phyloP scores from a whole-genome alignment of 2,113 vertebrate species.

The Lota lota region DNA sequence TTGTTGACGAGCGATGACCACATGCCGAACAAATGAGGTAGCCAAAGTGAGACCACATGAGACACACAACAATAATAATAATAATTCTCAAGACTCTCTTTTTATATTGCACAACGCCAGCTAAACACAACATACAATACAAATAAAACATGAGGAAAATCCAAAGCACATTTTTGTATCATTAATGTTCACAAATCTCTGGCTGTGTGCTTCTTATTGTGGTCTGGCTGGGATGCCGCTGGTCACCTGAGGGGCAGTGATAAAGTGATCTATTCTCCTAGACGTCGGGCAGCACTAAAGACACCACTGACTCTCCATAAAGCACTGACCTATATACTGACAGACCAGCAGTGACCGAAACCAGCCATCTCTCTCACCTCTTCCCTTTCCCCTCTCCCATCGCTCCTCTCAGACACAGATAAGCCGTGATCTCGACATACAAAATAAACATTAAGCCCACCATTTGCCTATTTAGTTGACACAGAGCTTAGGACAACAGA shows the following conservation, averaged over 20 bases:
- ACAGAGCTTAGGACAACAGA: not conserved
- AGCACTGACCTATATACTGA: constrained; percentile 65
- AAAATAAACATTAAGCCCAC: constrained; percentile 2
- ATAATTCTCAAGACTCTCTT: too few relatives aligned
- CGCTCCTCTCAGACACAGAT: not conserved
- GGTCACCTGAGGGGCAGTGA: constrained; percentile 25
- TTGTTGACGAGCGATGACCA: too few relatives aligned
- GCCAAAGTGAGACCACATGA: not conserved
- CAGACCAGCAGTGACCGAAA: constrained; percentile 38
- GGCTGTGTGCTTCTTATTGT: not conserved
- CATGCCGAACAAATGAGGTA: not conserved
- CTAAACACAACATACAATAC: too few relatives aligned
- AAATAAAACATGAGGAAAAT: not conserved
- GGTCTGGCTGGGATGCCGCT: constrained; percentile 1
- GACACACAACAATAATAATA: too few relatives aligned
- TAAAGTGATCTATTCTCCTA: too few relatives aligned
- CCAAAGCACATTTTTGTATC: not conserved
- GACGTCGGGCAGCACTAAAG: constrained; percentile 23
- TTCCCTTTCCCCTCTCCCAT: not conserved
- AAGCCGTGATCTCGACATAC: not conserved
- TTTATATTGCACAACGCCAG: too few relatives aligned
- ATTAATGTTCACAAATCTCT: too few relatives aligned
- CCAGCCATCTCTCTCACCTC: constrained; percentile 40
- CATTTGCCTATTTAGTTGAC: constrained; percentile 2
- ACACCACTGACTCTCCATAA: constrained; percentile 53